Conservation (phyloP, 1,140 invertebrate genomes). For the Drosophila repleta region DNA sequence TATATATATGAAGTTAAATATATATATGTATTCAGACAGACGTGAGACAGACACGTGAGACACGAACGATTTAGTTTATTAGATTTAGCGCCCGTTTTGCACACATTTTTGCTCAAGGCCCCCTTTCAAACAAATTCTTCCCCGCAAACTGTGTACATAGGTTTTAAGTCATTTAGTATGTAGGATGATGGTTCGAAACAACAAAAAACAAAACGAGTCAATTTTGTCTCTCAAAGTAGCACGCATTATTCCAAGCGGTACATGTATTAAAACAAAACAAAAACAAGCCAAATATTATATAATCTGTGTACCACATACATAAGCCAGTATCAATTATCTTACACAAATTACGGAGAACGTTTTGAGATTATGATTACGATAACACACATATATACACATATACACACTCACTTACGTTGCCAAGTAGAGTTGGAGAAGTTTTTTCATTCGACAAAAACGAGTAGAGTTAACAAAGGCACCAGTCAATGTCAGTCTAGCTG, state of each 20-base stretch:
- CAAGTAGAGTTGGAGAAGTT: slow-evolving; percentile 64
- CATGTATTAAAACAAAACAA: slow-evolving; percentile 63
- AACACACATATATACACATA: slow-evolving; percentile 14
- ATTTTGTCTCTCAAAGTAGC: slow-evolving; percentile 71
- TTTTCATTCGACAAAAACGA: slow-evolving; percentile 5
- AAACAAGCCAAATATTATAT: slow-evolving; percentile 74
- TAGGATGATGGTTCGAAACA: slow-evolving; percentile 56
- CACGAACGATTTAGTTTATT: slow-evolving; percentile 45
- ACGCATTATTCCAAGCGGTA: slow-evolving; percentile 63
- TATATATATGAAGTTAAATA: background rate
- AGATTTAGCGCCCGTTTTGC: slow-evolving; percentile 59
- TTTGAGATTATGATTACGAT: slow-evolving; percentile 65
- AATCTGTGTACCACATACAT: slow-evolving; percentile 48
- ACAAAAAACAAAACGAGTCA: slow-evolving; percentile 53
- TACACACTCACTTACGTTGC: slow-evolving; percentile 39
- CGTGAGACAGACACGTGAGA: slow-evolving; percentile 30
- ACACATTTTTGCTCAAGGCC: slow-evolving; percentile 72
- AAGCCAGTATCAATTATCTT: slow-evolving; percentile 68
- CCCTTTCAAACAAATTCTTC: slow-evolving; percentile 29
- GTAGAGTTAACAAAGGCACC: slow-evolving; percentile 40
- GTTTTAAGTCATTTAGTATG: slow-evolving; percentile 45
- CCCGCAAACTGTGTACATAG: slow-evolving; percentile 67
- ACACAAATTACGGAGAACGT: slow-evolving; percentile 49
- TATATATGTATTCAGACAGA: slow-evolving; percentile 2
- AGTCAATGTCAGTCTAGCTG: slow-evolving; percentile 66